Evolutionary conservation across 2,888 invertebrate species (phyloP).

Genomic region (Tachina grossa): DNA sequence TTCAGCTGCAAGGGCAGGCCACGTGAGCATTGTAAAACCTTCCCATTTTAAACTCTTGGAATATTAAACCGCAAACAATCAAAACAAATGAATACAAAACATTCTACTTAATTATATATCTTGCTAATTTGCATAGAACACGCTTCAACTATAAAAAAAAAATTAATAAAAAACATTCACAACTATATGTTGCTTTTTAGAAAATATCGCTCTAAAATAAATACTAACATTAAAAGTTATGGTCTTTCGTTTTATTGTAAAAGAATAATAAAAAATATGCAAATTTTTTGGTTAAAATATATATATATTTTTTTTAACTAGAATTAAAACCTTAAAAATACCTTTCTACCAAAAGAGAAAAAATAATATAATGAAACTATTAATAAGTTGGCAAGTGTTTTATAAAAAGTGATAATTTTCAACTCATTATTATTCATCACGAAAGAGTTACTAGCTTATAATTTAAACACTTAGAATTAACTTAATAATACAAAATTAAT

Average conservation of each 20-base stretch:
- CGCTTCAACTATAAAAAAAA: conserved; percentile 35
- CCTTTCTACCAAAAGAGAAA: background rate
- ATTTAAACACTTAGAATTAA: conserved; percentile 1
- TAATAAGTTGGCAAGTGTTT: conserved; percentile 20
- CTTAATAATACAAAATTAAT: conserved; percentile 7
- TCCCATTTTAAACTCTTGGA: background rate
- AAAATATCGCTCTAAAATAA: conserved; percentile 8
- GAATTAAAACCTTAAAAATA: conserved; percentile 1
- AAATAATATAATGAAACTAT: conserved; percentile 10
- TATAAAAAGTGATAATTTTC: conserved; percentile 26
- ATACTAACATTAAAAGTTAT: conserved; percentile 13
- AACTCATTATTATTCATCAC: background rate
- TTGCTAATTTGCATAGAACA: conserved; percentile 59
- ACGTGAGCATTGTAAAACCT: conserved; percentile 27
- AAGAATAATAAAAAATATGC: conserved; percentile 17
- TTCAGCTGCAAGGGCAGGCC: background rate
- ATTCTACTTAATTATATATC: conserved; percentile 36
- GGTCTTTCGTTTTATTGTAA: conserved; percentile 9
- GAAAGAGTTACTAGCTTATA: background rate
- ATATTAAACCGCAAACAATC: background rate
- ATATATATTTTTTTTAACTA: background rate
- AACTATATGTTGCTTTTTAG: conserved; percentile 12
- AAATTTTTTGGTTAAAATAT: conserved; percentile 29
- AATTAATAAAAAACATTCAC: background rate
- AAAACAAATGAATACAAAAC: background rate